phyloP scores from a whole-genome alignment of 1,140 invertebrate genomes.

The Vollenhovia emeryi region DNA sequence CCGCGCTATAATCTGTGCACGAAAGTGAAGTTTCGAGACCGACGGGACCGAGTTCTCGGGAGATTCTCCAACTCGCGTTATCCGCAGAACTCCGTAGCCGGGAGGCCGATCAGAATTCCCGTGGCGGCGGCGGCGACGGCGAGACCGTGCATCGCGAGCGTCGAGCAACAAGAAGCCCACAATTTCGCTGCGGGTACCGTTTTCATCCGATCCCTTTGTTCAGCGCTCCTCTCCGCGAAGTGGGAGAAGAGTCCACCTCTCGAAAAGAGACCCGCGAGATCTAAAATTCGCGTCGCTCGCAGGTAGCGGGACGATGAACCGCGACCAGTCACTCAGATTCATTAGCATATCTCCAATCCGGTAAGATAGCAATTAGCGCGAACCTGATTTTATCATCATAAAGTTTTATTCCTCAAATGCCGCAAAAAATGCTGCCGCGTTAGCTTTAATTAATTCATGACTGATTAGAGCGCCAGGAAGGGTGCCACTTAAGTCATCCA shows the following conservation, averaged over 20 bases:
- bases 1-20: background rate
- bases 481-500: background rate
- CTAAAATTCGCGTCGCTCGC: slow-evolving; percentile 9
- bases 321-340: background rate
- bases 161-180: slow-evolving; percentile 75
- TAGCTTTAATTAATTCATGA: slow-evolving; percentile 10
- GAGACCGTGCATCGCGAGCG: slow-evolving; percentile 28
- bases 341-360: background rate
- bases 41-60: slow-evolving; percentile 1
- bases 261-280: background rate
- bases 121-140: background rate
- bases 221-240: slow-evolving; percentile 41
- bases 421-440: background rate
- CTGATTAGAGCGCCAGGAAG: background rate
- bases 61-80: slow-evolving; percentile 59
- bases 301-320: background rate
- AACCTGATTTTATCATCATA: background rate
- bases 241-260: background rate
- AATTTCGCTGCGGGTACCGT: slow-evolving; percentile 74
- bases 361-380: slow-evolving; percentile 33
- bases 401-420: background rate
- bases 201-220: slow-evolving; percentile 72
- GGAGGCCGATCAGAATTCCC: slow-evolving; percentile 54
- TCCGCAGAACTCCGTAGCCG: slow-evolving; percentile 54
- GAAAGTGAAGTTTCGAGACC: slow-evolving; percentile 21